These are phyloP conservation scores for Ciconia nigra DNA, from an alignment of 2,797 vertebrate genomes.

Conservation along the genomic window DNA sequence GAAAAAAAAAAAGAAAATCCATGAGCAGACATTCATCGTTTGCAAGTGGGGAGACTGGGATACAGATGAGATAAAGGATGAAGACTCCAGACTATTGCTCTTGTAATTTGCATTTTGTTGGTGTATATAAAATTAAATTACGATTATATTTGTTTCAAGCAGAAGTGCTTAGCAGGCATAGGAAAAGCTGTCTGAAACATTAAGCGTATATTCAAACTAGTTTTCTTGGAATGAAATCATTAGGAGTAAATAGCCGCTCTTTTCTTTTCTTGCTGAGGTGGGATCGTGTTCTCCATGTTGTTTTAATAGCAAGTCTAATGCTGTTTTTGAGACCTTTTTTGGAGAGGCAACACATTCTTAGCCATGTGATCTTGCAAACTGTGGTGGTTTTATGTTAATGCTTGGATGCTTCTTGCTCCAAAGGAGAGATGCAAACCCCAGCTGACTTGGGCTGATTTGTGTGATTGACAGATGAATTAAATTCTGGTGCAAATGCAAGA, in stretches of 20 bases:
- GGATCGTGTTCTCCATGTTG: neutral
- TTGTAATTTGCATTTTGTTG: conserved; percentile 45
- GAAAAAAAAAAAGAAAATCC: neutral
- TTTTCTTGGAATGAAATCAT: conserved; percentile 3
- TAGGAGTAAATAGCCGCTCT: neutral
- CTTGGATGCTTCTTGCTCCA: neutral
- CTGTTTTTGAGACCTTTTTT: neutral
- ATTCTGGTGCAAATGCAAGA: neutral
- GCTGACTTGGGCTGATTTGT: neutral
- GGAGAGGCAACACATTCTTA: neutral
- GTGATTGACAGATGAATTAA: neutral
- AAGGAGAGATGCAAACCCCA: neutral
- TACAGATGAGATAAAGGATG: neutral
- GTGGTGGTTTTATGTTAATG: neutral
- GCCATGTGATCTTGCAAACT: neutral
- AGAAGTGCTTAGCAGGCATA: conserved; percentile 35
- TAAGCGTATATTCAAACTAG: neutral
- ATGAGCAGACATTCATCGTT: neutral
- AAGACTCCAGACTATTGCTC: conserved; percentile 30
- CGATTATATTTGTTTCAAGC: neutral
- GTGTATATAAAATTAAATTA: neutral
- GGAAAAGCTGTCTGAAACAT: conserved; percentile 6
- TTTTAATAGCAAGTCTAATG: neutral
- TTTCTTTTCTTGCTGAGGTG: neutral
- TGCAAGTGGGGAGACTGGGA: conserved; percentile 2